Evolutionary conservation across 2,797 vertebrate genomes (phyloP).

Genomic region (Clarias fuscus): DNA sequence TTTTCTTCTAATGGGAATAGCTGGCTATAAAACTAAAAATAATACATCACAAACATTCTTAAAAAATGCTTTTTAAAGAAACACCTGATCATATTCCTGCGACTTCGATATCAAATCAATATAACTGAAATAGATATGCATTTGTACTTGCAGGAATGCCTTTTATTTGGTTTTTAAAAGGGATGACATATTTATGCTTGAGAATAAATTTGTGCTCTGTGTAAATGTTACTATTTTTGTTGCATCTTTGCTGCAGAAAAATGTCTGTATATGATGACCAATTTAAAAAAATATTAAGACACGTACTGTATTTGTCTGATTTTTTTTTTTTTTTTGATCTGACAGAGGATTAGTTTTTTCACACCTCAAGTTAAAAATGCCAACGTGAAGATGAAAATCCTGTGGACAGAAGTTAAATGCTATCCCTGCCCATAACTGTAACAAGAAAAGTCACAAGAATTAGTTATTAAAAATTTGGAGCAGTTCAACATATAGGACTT

Average conservation of each 20-base stretch:
- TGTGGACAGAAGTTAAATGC: not conserved
- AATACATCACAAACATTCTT: not conserved
- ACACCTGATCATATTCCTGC: not conserved
- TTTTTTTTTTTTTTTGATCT: not conserved
- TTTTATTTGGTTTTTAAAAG: not conserved
- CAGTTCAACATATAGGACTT: no score
- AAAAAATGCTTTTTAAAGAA: not conserved
- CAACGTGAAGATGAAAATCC: not conserved
- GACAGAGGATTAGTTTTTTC: not conserved
- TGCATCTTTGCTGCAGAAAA: not conserved
- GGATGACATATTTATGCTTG: not conserved
- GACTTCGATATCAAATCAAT: not conserved
- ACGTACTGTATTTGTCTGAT: not conserved
- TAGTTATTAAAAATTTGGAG: not conserved
- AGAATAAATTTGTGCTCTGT: slow-evolving; percentile 5
- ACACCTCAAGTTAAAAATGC: not conserved
- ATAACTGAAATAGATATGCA: not conserved
- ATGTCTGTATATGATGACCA: not conserved
- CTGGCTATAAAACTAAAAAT: not conserved
- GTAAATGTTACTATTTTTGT: not conserved
- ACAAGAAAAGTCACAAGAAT: not conserved
- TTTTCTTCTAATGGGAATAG: not conserved
- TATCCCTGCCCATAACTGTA: not conserved
- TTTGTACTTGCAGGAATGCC: not conserved
- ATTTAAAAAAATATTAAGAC: not conserved